These are phyloP conservation scores for Yponomeuta evonymella DNA, from an alignment of 2,888 invertebrate genomes.

Conservation along the genomic window DNA sequence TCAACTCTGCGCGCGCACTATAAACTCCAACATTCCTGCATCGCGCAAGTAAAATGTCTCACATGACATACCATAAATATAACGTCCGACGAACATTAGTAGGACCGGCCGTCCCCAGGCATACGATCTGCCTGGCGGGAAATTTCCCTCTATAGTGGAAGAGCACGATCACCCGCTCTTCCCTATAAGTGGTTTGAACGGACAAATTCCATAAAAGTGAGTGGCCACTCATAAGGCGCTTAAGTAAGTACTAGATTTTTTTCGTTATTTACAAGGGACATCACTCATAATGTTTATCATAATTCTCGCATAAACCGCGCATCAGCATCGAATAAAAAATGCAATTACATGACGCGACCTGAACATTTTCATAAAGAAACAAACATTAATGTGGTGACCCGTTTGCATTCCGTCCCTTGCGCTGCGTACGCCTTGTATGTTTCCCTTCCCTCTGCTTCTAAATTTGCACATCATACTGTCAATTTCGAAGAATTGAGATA, in stretches of 20 bases:
- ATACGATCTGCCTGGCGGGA: too few species aligned
- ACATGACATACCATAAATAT: too few species aligned
- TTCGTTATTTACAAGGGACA: not conserved
- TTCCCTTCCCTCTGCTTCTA: not conserved
- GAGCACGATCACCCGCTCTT: too few species aligned
- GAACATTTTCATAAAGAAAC: slow-evolving; percentile 13
- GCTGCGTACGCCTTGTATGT: not conserved
- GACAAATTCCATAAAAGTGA: not conserved
- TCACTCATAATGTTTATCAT: slow-evolving; percentile 3
- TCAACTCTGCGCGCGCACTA: too few species aligned
- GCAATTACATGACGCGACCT: not conserved
- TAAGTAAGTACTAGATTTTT: not conserved
- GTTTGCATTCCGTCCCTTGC: not conserved
- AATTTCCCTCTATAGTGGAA: too few species aligned
- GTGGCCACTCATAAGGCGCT: not conserved
- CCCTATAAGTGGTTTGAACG: too few species aligned
- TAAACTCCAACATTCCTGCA: too few species aligned
- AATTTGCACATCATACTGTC: not conserved
- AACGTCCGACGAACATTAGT: too few species aligned
- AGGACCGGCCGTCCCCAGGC: too few species aligned
- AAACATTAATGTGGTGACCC: slow-evolving; percentile 8
- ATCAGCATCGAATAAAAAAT: slow-evolving; percentile 3
- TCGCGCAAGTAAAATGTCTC: too few species aligned
- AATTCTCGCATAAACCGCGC: slow-evolving; percentile 2
- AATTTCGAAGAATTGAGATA: too few species aligned